Conservation (phyloP, 2,888 invertebrate species). For the Deilephila elpenor region DNA sequence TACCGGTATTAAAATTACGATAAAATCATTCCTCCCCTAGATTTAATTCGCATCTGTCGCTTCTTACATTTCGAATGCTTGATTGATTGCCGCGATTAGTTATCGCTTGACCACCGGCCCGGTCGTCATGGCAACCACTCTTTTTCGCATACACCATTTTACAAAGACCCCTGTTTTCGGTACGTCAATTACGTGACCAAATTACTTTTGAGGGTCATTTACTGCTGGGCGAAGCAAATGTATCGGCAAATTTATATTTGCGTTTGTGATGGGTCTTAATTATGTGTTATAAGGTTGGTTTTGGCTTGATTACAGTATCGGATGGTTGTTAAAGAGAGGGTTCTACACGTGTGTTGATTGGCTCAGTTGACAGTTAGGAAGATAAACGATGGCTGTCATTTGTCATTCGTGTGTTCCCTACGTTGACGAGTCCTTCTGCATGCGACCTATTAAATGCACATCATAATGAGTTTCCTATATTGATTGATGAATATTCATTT, state of each 20-base stretch:
- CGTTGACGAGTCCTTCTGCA: conserved; percentile 67
- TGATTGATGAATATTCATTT: conserved; percentile 68
- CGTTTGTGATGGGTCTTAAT: conserved; percentile 34
- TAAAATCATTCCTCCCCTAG: conserved; percentile 15
- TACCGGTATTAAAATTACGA: neutral
- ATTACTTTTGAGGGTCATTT: conserved; percentile 56
- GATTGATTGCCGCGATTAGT: conserved; percentile 71
- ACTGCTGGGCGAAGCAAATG: conserved; percentile 50
- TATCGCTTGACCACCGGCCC: conserved; percentile 63
- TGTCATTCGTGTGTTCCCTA: conserved; percentile 72
- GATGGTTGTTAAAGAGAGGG: conserved; percentile 53
- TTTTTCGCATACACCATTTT: conserved; percentile 50
- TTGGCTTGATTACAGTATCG: conserved; percentile 36
- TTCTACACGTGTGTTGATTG: conserved; percentile 78
- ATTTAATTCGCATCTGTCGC: conserved; percentile 27
- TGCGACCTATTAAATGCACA: conserved; percentile 77
- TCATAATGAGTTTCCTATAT: conserved; percentile 70
- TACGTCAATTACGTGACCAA: conserved; percentile 42
- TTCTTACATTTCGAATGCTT: conserved; percentile 49
- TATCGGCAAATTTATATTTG: conserved; percentile 45
- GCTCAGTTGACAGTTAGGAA: conserved; percentile 80
- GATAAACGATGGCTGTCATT: conserved; percentile 80
- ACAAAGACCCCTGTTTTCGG: conserved; percentile 46
- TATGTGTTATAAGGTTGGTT: conserved; percentile 37
- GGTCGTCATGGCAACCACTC: conserved; percentile 55